Base-by-base conservation (phyloP, 2,888 invertebrate genomes). In the Peribatodes rhomboidaria region DNA sequence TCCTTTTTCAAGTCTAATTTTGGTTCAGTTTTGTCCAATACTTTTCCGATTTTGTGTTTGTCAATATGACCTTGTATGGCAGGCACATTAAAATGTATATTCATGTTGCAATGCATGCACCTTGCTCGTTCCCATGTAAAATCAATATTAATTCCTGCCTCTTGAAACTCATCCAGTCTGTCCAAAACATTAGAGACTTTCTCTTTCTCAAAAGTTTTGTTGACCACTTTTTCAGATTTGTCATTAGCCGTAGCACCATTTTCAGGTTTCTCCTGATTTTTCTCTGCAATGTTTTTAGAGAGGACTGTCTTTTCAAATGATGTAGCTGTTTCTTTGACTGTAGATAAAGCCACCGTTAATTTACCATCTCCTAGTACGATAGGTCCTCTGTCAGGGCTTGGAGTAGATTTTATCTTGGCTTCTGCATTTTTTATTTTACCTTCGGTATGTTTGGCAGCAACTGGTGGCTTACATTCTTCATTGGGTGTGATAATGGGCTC, bases 141-240 rank as follows among this genome's bases (percentile, higher is more conserved):
- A 61, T 84, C 73, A 1, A 86, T 69, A 3, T 71, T 75, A 1
- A 86, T 73, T 10, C 74, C 61, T n/a, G 81, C 75, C 13, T 75
- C 74, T 60, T 82, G 77, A 27, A 81, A 81, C 27, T 70, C 68
- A 6, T 50, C 18, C 0, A 82, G 42, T 41, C 27, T 59, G 20
- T 64, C 64, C n/a, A 64, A 27, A 3, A 64, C 22, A 31, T 18
- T 0, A 68, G 61, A 46, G 0, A 20, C n/a, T 41, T 14, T 16
- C 27, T 22, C 13, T 33, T 44, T 9, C 27, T 33, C 35, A 8
- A 16, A 33, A 9, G 13, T 27, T 27, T 8, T 22, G 6, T 22
- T 1, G 7, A 2, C 27, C 11, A 2, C 1, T 4, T 41, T 41
- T 11, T 22, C 27, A 27, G 2, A 0, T 6, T 27, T 31, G 0